These are phyloP conservation scores for Podargus strigoides DNA, from an alignment of 2,797 vertebrate genomes.

Conservation along the genomic window DNA sequence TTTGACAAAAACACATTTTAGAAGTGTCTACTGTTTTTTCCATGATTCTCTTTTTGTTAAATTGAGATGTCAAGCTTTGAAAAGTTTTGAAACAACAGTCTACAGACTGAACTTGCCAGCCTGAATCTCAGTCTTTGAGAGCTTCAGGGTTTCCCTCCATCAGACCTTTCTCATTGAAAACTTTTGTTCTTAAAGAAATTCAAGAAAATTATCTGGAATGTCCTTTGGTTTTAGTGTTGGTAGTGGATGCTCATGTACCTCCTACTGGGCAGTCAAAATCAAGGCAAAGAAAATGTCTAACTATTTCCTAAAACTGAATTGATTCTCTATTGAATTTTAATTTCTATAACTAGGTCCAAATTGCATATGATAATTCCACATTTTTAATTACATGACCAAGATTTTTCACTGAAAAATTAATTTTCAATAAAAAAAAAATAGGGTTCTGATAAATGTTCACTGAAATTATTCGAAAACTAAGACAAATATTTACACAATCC, in stretches of 20 bases:
- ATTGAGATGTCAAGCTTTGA: neutral
- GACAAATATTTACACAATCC: neutral
- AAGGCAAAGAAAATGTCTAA: neutral
- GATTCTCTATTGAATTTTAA: neutral
- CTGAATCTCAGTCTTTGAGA: neutral
- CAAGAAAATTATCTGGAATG: neutral
- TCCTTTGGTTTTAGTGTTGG: neutral
- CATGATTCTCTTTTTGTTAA: neutral
- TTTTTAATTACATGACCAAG: neutral
- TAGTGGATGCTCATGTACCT: neutral
- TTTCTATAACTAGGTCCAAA: neutral
- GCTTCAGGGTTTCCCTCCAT: neutral
- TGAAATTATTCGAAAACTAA: neutral
- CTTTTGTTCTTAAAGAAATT: neutral
- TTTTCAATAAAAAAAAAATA: neutral
- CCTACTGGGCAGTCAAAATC: neutral
- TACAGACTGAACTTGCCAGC: neutral
- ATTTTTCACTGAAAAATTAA: neutral
- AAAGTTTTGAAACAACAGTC: neutral
- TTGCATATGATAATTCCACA: neutral
- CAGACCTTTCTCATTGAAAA: neutral
- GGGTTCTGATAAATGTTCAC: neutral
- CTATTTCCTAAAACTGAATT: neutral
- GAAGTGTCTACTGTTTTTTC: neutral
- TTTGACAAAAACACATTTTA: neutral